These are phyloP conservation scores for Chelon auratus DNA, from an alignment of 2,797 vertebrate species.

Conservation along the genomic window DNA sequence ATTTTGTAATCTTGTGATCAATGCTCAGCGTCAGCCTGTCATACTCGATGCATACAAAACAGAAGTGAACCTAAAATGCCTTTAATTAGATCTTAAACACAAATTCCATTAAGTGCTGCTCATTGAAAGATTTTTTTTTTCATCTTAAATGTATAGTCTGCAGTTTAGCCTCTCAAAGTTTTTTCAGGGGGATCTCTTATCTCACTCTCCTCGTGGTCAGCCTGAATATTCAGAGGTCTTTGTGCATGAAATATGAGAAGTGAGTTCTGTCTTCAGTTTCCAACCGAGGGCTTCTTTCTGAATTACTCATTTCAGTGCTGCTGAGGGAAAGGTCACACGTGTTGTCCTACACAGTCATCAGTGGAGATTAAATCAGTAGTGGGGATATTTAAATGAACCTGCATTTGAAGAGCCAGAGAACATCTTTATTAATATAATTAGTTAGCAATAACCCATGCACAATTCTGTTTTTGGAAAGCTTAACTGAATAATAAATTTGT, in stretches of 20 bases:
- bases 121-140: conserved; percentile 26
- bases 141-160: conserved; percentile 11
- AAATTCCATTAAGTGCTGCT: conserved; percentile 57
- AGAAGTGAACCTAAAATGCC: conserved; percentile 45
- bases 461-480: conserved; percentile 43
- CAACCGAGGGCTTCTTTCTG: conserved; percentile 55
- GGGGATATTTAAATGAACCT: conserved; percentile 2
- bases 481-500: conserved; percentile 2
- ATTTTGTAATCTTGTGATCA: conserved; percentile 83
- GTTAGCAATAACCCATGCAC: conserved; percentile 38
- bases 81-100: conserved; percentile 61
- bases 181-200: conserved; percentile 15
- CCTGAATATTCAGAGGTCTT: conserved; percentile 52
- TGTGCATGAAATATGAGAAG: conserved; percentile 74
- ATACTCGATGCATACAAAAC: conserved; percentile 45
- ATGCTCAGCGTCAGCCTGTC: conserved; percentile 72
- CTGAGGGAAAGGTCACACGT: conserved; percentile 75
- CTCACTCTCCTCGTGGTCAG: conserved; percentile 34
- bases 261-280: conserved; percentile 68
- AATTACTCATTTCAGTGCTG: conserved; percentile 63
- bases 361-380: conserved; percentile 22
- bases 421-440: neutral
- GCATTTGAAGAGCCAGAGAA: neutral
- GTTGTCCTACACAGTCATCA: conserved; percentile 51
- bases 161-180: conserved; percentile 2